Conservation (phyloP, 2,797 vertebrate species). For the Syndactyla subalaris region DNA sequence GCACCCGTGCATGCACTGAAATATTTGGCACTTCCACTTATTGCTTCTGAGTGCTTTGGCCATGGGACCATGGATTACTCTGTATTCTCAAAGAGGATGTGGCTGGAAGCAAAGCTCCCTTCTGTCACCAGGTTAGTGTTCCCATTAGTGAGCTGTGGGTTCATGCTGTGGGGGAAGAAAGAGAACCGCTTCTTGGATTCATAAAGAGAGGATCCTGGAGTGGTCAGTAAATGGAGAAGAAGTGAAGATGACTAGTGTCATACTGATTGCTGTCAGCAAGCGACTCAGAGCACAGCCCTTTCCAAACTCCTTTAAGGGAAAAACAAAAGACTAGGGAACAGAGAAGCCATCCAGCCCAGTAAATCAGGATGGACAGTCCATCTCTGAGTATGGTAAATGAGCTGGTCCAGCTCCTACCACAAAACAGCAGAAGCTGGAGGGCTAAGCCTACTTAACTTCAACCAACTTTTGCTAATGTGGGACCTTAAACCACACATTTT, state of each 20-base stretch:
- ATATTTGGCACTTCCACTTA: background rate
- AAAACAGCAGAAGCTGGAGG: background rate
- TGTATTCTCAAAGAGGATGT: background rate
- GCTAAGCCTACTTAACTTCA: background rate
- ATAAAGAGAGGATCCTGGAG: background rate
- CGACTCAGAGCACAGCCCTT: background rate
- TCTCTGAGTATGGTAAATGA: background rate
- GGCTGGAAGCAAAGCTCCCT: background rate
- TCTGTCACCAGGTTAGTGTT: background rate
- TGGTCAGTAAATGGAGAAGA: background rate
- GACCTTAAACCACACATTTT: conserved; percentile 38
- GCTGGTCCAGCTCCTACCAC: background rate
- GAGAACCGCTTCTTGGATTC: background rate
- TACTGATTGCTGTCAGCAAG: background rate
- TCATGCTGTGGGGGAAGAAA: background rate
- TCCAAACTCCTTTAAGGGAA: background rate
- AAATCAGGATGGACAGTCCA: background rate
- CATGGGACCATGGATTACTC: background rate
- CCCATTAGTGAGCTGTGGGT: background rate
- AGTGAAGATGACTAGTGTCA: background rate
- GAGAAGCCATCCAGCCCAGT: background rate
- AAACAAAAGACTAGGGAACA: background rate
- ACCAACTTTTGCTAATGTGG: conserved; percentile 21
- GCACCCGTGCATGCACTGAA: background rate
- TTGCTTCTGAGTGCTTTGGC: background rate